Conservation (phyloP, 2,888 invertebrate genomes). For the Rhorus exstirpatorius region DNA sequence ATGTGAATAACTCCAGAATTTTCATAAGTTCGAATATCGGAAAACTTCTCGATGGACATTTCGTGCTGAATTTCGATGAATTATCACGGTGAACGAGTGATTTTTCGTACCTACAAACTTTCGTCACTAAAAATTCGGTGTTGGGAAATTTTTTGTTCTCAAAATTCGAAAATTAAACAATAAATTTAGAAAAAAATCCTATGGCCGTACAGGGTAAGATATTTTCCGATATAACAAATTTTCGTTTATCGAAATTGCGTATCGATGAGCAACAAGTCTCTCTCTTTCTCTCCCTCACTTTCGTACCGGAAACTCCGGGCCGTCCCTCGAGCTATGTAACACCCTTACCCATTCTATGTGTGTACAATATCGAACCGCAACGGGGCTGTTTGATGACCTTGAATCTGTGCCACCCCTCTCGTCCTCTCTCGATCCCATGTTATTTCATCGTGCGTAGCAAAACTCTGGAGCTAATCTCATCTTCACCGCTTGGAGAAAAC, state of each 20-base stretch:
- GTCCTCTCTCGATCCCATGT: slow-evolving; percentile 25
- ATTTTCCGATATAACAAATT: background rate
- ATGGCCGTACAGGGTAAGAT: background rate
- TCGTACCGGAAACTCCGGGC: slow-evolving; percentile 36
- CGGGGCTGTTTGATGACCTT: slow-evolving; percentile 56
- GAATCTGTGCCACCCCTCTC: slow-evolving; percentile 43
- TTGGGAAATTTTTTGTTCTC: background rate
- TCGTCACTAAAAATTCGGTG: background rate
- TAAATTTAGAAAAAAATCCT: background rate
- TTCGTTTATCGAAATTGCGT: slow-evolving; percentile 7
- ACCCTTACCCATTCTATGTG: background rate
- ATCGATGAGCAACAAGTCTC: too few species aligned
- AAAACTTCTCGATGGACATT: background rate
- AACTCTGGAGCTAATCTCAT: slow-evolving; percentile 36
- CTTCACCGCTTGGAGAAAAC: slow-evolving; percentile 15
- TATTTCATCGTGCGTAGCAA: slow-evolving; percentile 48
- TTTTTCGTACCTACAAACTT: background rate
- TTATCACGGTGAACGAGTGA: background rate
- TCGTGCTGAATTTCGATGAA: background rate
- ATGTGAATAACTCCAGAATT: slow-evolving; percentile 3
- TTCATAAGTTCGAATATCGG: slow-evolving; percentile 9
- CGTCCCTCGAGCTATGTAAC: slow-evolving; percentile 7
- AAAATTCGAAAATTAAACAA: background rate
- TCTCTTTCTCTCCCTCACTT: background rate
- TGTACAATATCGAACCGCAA: slow-evolving; percentile 41